phyloP scores from a whole-genome alignment of 1,140 invertebrate genomes.

The Pectinophora gossypiella region DNA sequence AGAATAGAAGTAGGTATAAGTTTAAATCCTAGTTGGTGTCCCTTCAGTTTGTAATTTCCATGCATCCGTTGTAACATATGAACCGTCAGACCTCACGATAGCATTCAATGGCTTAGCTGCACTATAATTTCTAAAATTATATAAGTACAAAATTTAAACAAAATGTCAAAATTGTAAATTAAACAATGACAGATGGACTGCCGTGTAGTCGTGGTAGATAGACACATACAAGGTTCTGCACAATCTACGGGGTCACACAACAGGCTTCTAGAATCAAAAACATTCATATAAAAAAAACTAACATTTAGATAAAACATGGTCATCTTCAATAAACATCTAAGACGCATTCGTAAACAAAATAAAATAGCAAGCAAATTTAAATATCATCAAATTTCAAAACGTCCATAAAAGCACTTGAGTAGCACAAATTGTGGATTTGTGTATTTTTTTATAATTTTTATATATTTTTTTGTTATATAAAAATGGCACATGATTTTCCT shows the following conservation, averaged over 20 bases:
- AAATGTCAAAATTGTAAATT: slow-evolving; percentile 4
- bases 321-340: slow-evolving; percentile 10
- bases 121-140: not conserved
- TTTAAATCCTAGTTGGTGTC: not conserved
- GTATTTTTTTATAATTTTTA: slow-evolving; percentile 21
- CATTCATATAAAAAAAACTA: not conserved
- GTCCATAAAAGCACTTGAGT: slow-evolving; percentile 65
- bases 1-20: no score
- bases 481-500: slow-evolving; percentile 60
- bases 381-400: slow-evolving; percentile 50
- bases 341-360: slow-evolving; percentile 41
- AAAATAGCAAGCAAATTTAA: slow-evolving; percentile 71
- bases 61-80: not conserved
- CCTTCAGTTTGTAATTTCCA: not conserved
- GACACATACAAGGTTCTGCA: slow-evolving; percentile 11
- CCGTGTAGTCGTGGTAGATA: slow-evolving; percentile 4
- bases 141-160: slow-evolving; percentile 1
- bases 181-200: slow-evolving; percentile 3
- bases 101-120: not conserved
- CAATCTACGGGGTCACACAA: slow-evolving; percentile 14
- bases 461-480: slow-evolving; percentile 29
- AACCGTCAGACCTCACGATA: not conserved
- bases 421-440: slow-evolving; percentile 48
- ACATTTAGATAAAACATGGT: slow-evolving; percentile 2
- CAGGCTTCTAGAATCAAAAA: slow-evolving; percentile 2